Percentiles rank a stretch among this genome's conserved stretches.
phyloP scores from a whole-genome alignment of 2,888 invertebrate species.

The Siphonodentalium dalli region DNA sequence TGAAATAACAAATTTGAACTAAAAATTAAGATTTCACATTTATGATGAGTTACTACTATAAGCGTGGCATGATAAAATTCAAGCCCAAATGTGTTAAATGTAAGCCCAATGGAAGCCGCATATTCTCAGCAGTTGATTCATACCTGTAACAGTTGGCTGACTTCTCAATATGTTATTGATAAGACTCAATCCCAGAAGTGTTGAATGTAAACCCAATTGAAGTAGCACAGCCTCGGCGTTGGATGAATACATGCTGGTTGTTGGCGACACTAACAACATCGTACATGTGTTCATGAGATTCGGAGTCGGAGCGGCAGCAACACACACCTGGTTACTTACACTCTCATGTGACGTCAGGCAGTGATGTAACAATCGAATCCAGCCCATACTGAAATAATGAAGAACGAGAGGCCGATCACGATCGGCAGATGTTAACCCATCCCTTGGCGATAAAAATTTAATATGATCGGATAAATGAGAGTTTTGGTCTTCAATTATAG shows the following conservation, averaged over 20 bases:
- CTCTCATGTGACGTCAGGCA: slow-evolving; percentile 69
- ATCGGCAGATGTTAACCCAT: too few species aligned
- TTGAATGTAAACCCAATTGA: slow-evolving; percentile 74
- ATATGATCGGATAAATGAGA: too few species aligned
- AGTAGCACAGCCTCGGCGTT: slow-evolving; percentile 76
- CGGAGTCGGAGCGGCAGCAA: slow-evolving; percentile 73
- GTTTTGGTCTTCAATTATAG: too few species aligned
- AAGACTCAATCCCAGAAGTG: slow-evolving; percentile 66
- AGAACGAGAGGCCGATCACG: neutral
- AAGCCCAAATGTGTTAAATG: too few species aligned
- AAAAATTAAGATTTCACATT: too few species aligned
- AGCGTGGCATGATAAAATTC: too few species aligned
- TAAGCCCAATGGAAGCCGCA: too few species aligned
- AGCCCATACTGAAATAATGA: slow-evolving; percentile 73
- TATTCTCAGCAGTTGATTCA: too few species aligned
- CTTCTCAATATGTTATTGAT: slow-evolving; percentile 55
- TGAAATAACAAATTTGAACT: too few species aligned
- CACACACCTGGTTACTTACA: slow-evolving; percentile 45
- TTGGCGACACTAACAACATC: slow-evolving; percentile 76
- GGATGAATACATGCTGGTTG: slow-evolving; percentile 72
- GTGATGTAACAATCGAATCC: slow-evolving; percentile 83
- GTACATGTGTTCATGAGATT: slow-evolving; percentile 77
- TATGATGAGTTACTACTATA: too few species aligned
- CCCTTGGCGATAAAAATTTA: too few species aligned
- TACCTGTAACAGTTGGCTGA: slow-evolving; percentile 29